phyloP scores from a whole-genome alignment of 53 echinoderm and acorn worm genomes.

The Holothuria scabra region DNA sequence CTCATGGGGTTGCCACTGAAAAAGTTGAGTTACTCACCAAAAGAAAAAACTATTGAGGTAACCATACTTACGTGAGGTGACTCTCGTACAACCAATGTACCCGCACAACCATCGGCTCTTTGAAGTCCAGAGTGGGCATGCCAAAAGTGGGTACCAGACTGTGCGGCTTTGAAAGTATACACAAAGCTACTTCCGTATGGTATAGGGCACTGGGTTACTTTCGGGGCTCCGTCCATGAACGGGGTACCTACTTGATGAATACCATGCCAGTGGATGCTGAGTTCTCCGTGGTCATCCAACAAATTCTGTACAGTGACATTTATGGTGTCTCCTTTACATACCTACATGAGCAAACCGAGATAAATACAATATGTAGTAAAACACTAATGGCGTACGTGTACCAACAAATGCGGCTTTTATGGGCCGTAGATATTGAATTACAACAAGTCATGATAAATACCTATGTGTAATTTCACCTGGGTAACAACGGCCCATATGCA shows the following conservation, averaged over 20 bases:
- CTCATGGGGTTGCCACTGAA: no score
- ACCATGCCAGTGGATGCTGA: slow-evolving; percentile 81
- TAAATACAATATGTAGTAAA: neutral
- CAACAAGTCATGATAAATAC: no score
- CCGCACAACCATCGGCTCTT: slow-evolving; percentile 87
- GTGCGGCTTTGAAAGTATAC: slow-evolving; percentile 44
- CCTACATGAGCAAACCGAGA: slow-evolving; percentile 35
- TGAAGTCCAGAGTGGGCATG: slow-evolving; percentile 93
- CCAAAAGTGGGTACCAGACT: slow-evolving; percentile 74
- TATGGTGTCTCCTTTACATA: slow-evolving; percentile 69
- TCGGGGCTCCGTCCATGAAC: slow-evolving; percentile 81
- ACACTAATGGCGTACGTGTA: no score
- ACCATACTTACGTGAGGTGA: slow-evolving; percentile 44
- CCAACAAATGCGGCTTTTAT: neutral
- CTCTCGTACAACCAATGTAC: slow-evolving; percentile 83
- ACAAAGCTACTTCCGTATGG: slow-evolving; percentile 53
- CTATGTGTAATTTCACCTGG: no score
- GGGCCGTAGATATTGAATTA: no score
- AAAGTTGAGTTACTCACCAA: no score
- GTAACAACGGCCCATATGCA: no score
- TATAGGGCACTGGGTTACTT: slow-evolving; percentile 80
- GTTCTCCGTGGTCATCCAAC: slow-evolving; percentile 60
- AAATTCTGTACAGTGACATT: slow-evolving; percentile 59
- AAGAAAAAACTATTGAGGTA: no score
- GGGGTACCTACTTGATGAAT: slow-evolving; percentile 60